Evolutionary conservation across 2,888 invertebrate genomes (phyloP).

Genomic region (Morpho achilles): DNA sequence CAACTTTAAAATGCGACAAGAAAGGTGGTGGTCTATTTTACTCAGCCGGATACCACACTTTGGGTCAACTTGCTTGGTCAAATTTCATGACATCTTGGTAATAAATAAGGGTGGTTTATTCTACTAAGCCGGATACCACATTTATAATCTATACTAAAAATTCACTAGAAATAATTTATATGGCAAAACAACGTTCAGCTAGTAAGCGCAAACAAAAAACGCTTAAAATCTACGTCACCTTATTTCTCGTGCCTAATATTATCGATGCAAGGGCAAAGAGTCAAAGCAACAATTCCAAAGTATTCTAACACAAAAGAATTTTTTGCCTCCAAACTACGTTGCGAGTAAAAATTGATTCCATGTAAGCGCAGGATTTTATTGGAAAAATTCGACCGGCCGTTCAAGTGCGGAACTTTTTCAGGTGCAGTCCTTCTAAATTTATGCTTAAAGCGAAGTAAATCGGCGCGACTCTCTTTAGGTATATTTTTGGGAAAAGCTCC

Average conservation of each 20-base stretch:
- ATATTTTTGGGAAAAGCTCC: conserved; percentile 11
- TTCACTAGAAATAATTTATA: too few species aligned
- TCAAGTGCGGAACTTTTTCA: conserved; percentile 24
- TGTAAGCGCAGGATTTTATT: conserved; percentile 30
- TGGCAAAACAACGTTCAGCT: too few species aligned
- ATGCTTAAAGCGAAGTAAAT: conserved; percentile 22
- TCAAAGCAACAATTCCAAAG: conserved; percentile 26
- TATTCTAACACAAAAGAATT: conserved; percentile 30
- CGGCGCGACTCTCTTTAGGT: conserved; percentile 12
- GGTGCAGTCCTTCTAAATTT: conserved; percentile 24
- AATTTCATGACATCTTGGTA: too few species aligned
- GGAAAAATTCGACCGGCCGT: conserved; percentile 26
- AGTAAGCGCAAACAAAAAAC: too few species aligned
- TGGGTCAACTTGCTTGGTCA: too few species aligned
- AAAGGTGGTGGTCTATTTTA: too few species aligned
- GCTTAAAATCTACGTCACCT: too few species aligned
- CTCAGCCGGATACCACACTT: too few species aligned
- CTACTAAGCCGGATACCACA: too few species aligned
- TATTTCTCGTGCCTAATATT: background rate
- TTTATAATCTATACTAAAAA: too few species aligned
- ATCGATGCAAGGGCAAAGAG: conserved; percentile 16
- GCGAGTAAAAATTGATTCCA: conserved; percentile 30
- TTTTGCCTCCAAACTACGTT: conserved; percentile 26
- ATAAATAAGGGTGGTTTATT: too few species aligned
- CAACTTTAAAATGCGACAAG: too few species aligned